Evolutionary conservation across 1,140 invertebrate species (phyloP).

Genomic region (Heliconius nattereri): DNA sequence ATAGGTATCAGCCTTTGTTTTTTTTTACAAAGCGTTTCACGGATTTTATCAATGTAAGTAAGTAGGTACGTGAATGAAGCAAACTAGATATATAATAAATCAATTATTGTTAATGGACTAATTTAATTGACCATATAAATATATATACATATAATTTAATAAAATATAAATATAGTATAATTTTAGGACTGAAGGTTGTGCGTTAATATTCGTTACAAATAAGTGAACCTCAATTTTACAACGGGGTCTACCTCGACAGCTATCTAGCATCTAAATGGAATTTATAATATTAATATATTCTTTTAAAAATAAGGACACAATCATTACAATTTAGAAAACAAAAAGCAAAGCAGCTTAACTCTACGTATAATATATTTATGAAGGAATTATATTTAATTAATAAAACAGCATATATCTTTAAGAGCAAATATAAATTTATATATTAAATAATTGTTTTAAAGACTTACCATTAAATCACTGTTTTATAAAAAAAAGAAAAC

Average conservation of each 20-base stretch:
- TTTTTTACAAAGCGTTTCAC: conserved; percentile 1
- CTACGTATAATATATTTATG: background rate
- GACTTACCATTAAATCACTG: background rate
- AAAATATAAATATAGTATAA: conserved; percentile 1
- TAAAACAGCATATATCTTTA: background rate
- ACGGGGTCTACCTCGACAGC: background rate
- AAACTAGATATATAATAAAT: background rate
- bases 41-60: background rate
- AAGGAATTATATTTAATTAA: conserved; percentile 1
- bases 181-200: conserved; percentile 55
- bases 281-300: background rate
- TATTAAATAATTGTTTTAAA: background rate
- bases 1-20: background rate
- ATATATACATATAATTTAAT: conserved; percentile 20
- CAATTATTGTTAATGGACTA: background rate
- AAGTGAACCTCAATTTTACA: conserved; percentile 25
- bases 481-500: background rate
- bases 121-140: conserved; percentile 38
- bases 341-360: conserved; percentile 16
- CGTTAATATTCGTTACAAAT: conserved; percentile 53
- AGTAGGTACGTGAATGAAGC: background rate
- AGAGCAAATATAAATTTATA: background rate
- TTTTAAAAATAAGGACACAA: conserved; percentile 6
- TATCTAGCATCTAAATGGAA: conserved; percentile 20
- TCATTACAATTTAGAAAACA: background rate